Percentiles rank a stretch among this genome's conserved stretches.
These are phyloP conservation scores for Oxyura jamaicensis DNA, from an alignment of 2,113 vertebrate genomes.

Conservation along the genomic window DNA sequence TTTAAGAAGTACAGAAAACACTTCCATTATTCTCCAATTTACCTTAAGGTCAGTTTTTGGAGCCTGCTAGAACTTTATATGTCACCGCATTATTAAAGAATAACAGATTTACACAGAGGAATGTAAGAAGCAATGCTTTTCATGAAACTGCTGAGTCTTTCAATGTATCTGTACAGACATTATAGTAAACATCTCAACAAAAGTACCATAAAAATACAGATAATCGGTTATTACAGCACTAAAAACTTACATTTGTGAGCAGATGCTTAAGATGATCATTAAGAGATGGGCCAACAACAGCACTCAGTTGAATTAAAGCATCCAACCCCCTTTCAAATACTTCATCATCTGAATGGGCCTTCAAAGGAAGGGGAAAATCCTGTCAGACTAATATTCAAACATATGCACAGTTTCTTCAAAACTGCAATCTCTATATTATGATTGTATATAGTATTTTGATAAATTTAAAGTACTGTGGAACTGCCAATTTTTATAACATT, in stretches of 20 bases:
- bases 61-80: neutral
- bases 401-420: neutral
- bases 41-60: neutral
- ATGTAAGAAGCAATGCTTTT: neutral
- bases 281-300: slow-evolving; percentile 75
- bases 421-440: neutral
- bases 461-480: neutral
- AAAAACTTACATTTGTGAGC: slow-evolving; percentile 80
- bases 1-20: neutral
- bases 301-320: slow-evolving; percentile 80
- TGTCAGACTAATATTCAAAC: neutral
- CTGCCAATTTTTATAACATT: neutral
- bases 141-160: neutral
- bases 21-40: neutral
- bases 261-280: slow-evolving; percentile 82
- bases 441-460: neutral
- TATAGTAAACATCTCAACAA: neutral
- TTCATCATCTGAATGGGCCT: slow-evolving; percentile 77
- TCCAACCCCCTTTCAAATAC: slow-evolving; percentile 81
- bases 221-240: neutral
- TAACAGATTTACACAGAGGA: neutral
- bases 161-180: neutral
- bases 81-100: neutral
- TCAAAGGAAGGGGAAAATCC: neutral
- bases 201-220: neutral